Evolutionary conservation across 92 coral and sea anemone genomes (phyloP), one percentile per base, ranked within the genome.

Genomic region (Phenganax stokvisi): DNA sequence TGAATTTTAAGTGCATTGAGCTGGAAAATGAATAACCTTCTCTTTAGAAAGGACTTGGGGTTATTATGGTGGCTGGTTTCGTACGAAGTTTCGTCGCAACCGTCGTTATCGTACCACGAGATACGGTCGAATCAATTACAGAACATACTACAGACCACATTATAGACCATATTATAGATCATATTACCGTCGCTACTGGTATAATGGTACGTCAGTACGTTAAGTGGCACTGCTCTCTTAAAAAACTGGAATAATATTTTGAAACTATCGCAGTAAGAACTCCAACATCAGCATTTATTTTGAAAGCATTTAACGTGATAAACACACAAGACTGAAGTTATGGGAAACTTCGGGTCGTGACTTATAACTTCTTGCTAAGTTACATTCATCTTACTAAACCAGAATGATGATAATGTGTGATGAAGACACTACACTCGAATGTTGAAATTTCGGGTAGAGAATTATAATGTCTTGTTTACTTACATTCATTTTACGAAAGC

Each of bases 111-210:
- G 73, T 27, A 68, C 31, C 53, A 68, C 53, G 47, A 68, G 47
- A 10, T 68, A 68, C 31, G 47, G 73, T 12, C 15, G 47, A 37
- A 37, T 37, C 5, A 2, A 5, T 37, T 37, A 37, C 47, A 37
- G 47, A 37, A 2, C 47, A 37, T 37, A 37, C 47, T 27, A 27
- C 70, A 76, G 54, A 29, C 58, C 20, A 58, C 60, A 76, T 64
- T 20, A 58, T 56, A 76, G 81, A 60, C 81, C 69, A 13, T 57
- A 57, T 3, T 64, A 58, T 56, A 76, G 81, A 60, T 70, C 69
- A 13, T 57, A 57, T 3, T 64, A 64, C n/a, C 56, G 68, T 56
- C 61, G 20, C 15, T 30, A 57, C 31, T 64, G 57, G 10, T 30
- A 51, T 13, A 27, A 30, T 44, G 64, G 63, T 56, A 75, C 53